Evolutionary conservation across 1,140 invertebrate species (phyloP).

Genomic region (Diploscapter pachys): DNA sequence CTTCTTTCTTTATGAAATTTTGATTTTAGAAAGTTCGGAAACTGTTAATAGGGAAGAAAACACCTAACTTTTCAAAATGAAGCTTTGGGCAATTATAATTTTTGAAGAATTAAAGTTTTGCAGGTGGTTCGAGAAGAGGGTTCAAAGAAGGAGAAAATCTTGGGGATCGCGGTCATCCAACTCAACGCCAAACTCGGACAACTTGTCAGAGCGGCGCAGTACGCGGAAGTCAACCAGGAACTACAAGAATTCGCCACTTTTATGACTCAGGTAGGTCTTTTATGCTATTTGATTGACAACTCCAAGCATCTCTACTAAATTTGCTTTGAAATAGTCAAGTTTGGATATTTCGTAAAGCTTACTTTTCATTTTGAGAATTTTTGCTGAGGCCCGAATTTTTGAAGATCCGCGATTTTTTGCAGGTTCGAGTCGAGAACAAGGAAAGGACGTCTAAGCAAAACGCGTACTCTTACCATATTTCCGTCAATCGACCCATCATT

Average conservation of each 20-base stretch:
- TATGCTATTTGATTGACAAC: background rate
- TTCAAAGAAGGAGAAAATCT: slow-evolving; percentile 72
- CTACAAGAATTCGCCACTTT: slow-evolving; percentile 55
- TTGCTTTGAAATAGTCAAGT: background rate
- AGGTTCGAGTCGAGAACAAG: slow-evolving; percentile 36
- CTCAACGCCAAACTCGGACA: slow-evolving; percentile 90
- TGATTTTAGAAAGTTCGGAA: background rate
- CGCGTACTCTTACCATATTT: slow-evolving; percentile 49
- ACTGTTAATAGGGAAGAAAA: background rate
- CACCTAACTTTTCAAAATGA: background rate
- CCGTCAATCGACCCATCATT: slow-evolving; percentile 53
- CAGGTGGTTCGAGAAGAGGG: slow-evolving; percentile 31
- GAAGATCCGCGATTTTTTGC: slow-evolving; percentile 20
- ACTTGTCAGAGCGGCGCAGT: slow-evolving; percentile 68
- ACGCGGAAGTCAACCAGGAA: slow-evolving; percentile 50
- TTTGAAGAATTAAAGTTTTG: background rate
- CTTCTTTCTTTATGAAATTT: background rate
- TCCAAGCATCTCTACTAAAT: background rate
- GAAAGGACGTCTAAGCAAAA: slow-evolving; percentile 40
- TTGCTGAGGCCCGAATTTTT: slow-evolving; percentile 25
- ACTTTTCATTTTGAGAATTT: slow-evolving; percentile 3
- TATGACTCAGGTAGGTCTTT: slow-evolving; percentile 46
- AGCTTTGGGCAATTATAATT: too few relatives aligned
- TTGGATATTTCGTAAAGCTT: background rate
- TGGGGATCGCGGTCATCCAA: slow-evolving; percentile 86